A percentile compares a stretch with the other conserved stretches of the same genome.
Conservation (phyloP, 2,113 vertebrate species). For the Otocyon megalotis region DNA sequence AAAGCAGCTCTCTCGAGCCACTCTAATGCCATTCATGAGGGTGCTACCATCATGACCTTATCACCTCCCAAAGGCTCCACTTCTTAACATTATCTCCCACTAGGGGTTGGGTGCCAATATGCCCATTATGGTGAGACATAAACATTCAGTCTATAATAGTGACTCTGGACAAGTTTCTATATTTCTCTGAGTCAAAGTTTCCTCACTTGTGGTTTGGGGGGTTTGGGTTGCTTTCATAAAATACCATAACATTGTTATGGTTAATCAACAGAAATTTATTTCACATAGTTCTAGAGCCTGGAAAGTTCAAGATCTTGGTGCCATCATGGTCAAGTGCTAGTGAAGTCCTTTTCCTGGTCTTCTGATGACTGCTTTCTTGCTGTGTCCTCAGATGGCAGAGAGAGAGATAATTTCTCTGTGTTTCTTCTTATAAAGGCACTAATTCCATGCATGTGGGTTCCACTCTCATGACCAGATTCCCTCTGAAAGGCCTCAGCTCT, state of each 20-base stretch:
- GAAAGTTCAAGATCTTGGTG: not conserved
- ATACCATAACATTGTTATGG: not conserved
- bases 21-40: not conserved
- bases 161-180: not conserved
- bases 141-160: no score
- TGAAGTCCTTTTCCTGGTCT: not conserved
- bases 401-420: not conserved
- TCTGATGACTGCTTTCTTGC: not conserved
- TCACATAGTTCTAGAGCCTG: not conserved
- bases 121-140: rapidly evolving
- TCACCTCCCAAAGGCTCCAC: not conserved
- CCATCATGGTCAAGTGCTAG: not conserved
- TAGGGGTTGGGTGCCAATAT: not conserved
- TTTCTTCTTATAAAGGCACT: not conserved
- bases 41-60: not conserved
- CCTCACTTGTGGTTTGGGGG: not conserved
- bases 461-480: not conserved
- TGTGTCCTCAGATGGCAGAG: not conserved
- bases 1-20: not conserved
- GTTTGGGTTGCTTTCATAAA: not conserved
- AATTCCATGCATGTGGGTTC: not conserved
- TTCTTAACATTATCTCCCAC: not conserved
- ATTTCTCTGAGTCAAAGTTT: not conserved
- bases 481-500: not conserved
- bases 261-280: not conserved